A percentile compares a stretch with the other conserved stretches of the same genome.
Evolutionary conservation across 2,888 invertebrate species (phyloP).

Genomic region (Synanthedon andrenaeformis): DNA sequence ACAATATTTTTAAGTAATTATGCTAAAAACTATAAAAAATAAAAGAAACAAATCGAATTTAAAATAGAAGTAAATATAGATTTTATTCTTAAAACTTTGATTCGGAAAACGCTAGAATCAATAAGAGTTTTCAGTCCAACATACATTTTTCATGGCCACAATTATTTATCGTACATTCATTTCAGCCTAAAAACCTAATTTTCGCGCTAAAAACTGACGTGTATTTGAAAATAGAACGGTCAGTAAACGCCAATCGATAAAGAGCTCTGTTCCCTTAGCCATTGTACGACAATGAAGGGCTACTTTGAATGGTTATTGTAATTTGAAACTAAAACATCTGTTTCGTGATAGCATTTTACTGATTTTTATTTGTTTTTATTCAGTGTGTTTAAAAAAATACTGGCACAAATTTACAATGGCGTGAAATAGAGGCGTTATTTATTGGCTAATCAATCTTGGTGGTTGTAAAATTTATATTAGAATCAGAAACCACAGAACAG

Average conservation of each 20-base stretch:
- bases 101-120: no score
- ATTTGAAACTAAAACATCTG: not conserved
- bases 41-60: no score
- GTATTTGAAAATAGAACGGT: conserved; percentile 11
- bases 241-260: not conserved
- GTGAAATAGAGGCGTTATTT: not conserved
- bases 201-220: conserved; percentile 10
- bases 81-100: no score
- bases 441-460: not conserved
- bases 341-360: conserved; percentile 1
- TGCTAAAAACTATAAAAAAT: no score
- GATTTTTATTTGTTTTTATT: conserved; percentile 3
- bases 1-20: no score
- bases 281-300: not conserved
- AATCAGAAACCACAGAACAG: no score
- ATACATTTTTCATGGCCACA: conserved; percentile 17
- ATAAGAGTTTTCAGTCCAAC: no score
- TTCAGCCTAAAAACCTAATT: conserved; percentile 45
- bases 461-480: no score
- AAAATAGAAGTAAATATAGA: no score
- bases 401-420: not conserved
- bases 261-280: not conserved
- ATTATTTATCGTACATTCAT: conserved; percentile 17
- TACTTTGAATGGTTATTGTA: conserved; percentile 1
- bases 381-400: not conserved